These are phyloP conservation scores for Emydura subglobosa DNA, from an alignment of 2,113 vertebrate genomes.

Conservation along the genomic window DNA sequence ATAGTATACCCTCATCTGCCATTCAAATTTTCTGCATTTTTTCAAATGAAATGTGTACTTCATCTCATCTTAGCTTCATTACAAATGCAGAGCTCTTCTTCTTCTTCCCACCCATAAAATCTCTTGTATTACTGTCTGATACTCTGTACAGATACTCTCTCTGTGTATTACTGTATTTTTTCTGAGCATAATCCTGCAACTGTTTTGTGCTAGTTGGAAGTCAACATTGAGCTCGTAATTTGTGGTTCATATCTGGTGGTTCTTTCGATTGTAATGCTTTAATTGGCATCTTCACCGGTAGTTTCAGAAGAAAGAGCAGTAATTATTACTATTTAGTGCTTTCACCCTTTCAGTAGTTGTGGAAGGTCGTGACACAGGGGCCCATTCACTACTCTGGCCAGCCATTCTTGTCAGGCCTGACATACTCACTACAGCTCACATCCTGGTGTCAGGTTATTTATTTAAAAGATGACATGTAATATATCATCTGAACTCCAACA, in stretches of 20 bases:
- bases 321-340: not conserved
- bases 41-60: not conserved
- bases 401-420: too few species aligned
- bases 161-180: too few species aligned
- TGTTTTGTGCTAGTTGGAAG: not conserved
- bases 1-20: not conserved
- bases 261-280: not conserved
- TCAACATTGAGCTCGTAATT: not conserved
- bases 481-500: not conserved
- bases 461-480: not conserved
- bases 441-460: not conserved
- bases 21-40: not conserved
- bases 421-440: too few species aligned
- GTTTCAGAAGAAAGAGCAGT: not conserved
- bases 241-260: not conserved
- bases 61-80: not conserved
- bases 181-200: not conserved
- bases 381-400: not conserved
- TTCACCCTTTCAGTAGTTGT: not conserved
- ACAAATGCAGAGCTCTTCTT: fast-evolving
- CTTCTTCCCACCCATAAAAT: not conserved
- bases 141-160: too few species aligned
- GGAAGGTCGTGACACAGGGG: not conserved
- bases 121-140: not conserved
- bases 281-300: not conserved